Evolutionary conservation across 2,113 vertebrate species (phyloP), one percentile per base, ranked within the genome.

Genomic region (Lathamus discolor): DNA sequence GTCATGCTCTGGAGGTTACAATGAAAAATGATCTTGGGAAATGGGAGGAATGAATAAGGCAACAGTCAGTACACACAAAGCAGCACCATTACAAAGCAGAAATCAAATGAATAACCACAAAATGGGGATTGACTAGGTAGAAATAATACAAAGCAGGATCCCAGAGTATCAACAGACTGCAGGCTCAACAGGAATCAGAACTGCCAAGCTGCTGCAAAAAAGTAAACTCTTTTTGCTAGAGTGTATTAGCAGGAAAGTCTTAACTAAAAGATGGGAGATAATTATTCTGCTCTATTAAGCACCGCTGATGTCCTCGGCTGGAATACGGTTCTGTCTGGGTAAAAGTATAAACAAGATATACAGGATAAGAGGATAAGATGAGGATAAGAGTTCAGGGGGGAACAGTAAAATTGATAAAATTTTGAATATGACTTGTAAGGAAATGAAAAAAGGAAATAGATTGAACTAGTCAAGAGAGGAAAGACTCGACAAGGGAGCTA

Each of bases 251-350:
- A 95, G 37, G 12, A 51, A 93, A 63, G 13, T 74, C 90, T 92
- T 88, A 87, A 95, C 69, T 73, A 89, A 89, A 82, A 79, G 77
- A 79, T 2, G 3, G 73, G 77, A 83, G 54, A 51, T 86, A 46
- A 95, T 95, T 95, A 86, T 85, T 91, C 87, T 95, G 87, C 92
- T 96, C 67, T 89, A 14, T 87, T 96, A 93, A 93, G 63, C 90
- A 83, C 25, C 62, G 59, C 31, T 85, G 89, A 90, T 41, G 51
- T 31, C 52, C 70, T 92, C 63, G n/a, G 67, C 4, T 83, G 70
- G 87, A 93, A 87, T 49, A 84, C 11, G 9, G 17, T 20, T 64
- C 93, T 69, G 52, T 85, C 63, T 91, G 67, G 27, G 22, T 73
- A 85, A 54, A 92, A 85, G 28, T 19, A 77, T 62, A 84, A 95